Evolutionary conservation across 2,888 invertebrate species (phyloP).

Genomic region (Pemphredon lugubris): DNA sequence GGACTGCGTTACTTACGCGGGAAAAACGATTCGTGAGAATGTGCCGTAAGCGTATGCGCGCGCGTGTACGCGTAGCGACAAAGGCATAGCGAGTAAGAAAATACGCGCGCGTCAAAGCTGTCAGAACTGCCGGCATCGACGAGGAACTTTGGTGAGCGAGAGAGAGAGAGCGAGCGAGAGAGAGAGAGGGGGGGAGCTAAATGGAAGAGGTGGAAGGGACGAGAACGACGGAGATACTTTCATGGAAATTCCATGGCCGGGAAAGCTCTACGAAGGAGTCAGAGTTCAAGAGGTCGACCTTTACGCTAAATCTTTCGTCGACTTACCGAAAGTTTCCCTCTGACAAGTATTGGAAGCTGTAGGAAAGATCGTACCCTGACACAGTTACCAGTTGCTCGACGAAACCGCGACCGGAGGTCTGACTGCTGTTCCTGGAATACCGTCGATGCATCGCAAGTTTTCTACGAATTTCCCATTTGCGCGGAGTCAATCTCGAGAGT

Average conservation of each 20-base stretch:
- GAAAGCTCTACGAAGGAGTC: conserved; percentile 21
- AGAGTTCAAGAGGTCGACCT: conserved; percentile 20
- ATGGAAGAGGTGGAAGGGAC: not conserved
- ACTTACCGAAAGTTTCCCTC: conserved; percentile 31
- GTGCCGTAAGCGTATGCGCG: no score
- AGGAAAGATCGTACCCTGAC: conserved; percentile 29
- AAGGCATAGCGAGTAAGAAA: conserved; percentile 40
- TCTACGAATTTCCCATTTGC: conserved; percentile 28
- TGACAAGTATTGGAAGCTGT: conserved; percentile 24
- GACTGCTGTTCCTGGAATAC: conserved; percentile 22
- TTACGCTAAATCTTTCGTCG: conserved; percentile 25
- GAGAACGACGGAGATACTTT: conserved; percentile 1
- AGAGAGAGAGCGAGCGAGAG: not conserved
- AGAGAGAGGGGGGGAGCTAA: not conserved
- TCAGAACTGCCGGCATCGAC: conserved; percentile 43
- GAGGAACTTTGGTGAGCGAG: conserved; percentile 4
- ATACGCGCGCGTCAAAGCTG: conserved; percentile 43
- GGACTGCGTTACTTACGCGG: conserved; percentile 26
- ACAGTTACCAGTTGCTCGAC: conserved; percentile 19
- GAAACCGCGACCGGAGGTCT: conserved; percentile 20
- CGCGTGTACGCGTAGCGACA: no score
- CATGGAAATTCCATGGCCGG: conserved; percentile 30
- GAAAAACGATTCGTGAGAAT: conserved; percentile 1
- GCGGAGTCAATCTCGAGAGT: no score
- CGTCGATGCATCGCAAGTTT: not conserved